Percentiles rank a stretch among this genome's conserved stretches.
phyloP scores from a whole-genome alignment of 2,888 invertebrate genomes.

The Barypeithes pellucidus region DNA sequence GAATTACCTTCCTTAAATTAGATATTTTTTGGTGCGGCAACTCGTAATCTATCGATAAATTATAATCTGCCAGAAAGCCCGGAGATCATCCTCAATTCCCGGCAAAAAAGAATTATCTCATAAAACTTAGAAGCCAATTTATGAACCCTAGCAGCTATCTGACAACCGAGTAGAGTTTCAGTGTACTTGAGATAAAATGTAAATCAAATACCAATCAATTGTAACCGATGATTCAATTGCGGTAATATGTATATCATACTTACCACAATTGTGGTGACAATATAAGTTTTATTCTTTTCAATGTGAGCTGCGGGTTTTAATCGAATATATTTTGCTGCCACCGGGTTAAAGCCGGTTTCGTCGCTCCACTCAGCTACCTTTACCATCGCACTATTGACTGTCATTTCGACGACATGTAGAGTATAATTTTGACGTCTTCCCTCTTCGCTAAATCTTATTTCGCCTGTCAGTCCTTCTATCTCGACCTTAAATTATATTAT shows the following conservation, averaged over 20 bases:
- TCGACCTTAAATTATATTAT: constrained; percentile 80
- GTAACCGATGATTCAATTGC: background rate
- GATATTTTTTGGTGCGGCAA: too few species aligned
- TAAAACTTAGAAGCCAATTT: too few species aligned
- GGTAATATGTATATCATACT: constrained; percentile 62
- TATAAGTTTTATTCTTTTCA: constrained; percentile 88
- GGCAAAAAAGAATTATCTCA: too few species aligned
- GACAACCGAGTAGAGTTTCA: too few species aligned
- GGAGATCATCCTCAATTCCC: too few species aligned
- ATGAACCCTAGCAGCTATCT: too few species aligned
- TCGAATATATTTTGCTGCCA: constrained; percentile 84
- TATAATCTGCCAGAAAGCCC: too few species aligned
- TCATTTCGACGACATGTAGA: constrained; percentile 93
- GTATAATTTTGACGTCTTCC: constrained; percentile 92
- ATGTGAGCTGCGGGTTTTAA: constrained; percentile 81
- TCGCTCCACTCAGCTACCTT: constrained; percentile 94
- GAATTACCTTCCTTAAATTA: too few species aligned
- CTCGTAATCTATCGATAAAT: too few species aligned
- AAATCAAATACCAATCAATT: too few species aligned
- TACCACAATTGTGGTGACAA: constrained; percentile 88
- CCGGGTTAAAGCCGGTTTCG: constrained; percentile 81
- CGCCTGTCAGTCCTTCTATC: constrained; percentile 91
- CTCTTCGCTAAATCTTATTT: constrained; percentile 92
- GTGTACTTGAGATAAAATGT: too few species aligned
- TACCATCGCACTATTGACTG: constrained; percentile 92